These are phyloP conservation scores for Campoplex capitator DNA, from an alignment of 2,888 invertebrate genomes.

Conservation along the genomic window DNA sequence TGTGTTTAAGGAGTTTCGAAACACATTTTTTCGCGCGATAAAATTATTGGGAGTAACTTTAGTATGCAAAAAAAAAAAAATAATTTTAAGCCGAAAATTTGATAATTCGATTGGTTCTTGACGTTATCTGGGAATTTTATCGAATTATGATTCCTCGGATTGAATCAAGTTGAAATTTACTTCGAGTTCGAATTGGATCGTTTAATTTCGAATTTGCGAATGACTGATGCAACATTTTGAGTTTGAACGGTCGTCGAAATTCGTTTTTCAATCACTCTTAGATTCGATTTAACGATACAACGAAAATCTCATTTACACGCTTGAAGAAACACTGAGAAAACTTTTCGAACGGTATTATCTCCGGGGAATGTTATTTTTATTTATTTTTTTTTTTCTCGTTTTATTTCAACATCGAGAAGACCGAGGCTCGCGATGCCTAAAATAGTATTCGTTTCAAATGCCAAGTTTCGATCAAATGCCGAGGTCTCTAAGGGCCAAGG, in stretches of 20 bases:
- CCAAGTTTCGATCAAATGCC: slow-evolving; percentile 64
- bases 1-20: too few species aligned
- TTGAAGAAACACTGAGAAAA: background rate
- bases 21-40: too few species aligned
- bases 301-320: background rate
- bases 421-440: slow-evolving; percentile 8
- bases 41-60: too few species aligned
- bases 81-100: too few species aligned
- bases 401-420: slow-evolving; percentile 49
- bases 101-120: background rate
- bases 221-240: too few species aligned
- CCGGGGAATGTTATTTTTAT: too few species aligned
- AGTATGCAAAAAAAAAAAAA: too few species aligned
- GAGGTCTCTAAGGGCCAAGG: slow-evolving; percentile 62
- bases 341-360: slow-evolving; percentile 4
- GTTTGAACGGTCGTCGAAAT: too few species aligned
- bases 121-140: background rate
- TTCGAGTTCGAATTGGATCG: background rate
- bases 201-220: background rate
- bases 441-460: slow-evolving; percentile 57
- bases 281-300: too few species aligned
- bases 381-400: background rate
- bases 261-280: too few species aligned
- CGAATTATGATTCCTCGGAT: background rate
- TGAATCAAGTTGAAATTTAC: background rate